A percentile compares a stretch with the other conserved stretches of the same genome.
Conservation (phyloP, 2,888 invertebrate species). For the Gibbula magus region DNA sequence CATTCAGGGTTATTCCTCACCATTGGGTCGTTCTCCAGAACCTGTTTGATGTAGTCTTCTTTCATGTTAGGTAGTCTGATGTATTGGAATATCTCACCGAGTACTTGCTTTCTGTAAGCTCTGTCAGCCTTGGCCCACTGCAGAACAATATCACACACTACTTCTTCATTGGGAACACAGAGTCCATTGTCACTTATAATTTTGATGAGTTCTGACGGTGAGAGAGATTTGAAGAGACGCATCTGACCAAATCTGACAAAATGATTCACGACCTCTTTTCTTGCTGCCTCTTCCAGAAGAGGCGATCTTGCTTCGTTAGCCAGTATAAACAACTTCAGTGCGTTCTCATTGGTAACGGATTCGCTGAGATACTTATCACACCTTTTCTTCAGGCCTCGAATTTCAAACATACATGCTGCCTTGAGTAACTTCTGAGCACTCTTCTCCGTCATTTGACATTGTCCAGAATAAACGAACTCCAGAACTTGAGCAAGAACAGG, state of each 20-base stretch:
- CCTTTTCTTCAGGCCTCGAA: conserved; percentile 85
- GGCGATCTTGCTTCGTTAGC: conserved; percentile 64
- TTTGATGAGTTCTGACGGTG: conserved; percentile 44
- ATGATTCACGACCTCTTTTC: conserved; percentile 28
- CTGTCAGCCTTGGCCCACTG: conserved; percentile 49
- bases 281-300: conserved; percentile 12
- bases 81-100: conserved; percentile 49
- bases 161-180: conserved; percentile 48
- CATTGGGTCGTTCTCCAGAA: conserved; percentile 15
- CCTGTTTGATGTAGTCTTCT: conserved; percentile 20
- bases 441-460: conserved; percentile 83
- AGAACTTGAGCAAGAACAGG: conserved; percentile 86
- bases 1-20: conserved; percentile 26
- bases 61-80: conserved; percentile 43
- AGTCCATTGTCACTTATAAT: conserved; percentile 46
- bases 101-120: conserved; percentile 35
- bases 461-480: conserved; percentile 88
- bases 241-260: conserved; percentile 27
- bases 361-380: conserved; percentile 86
- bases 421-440: conserved; percentile 84
- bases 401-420: conserved; percentile 89
- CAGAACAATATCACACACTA: conserved; percentile 50
- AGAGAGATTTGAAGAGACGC: conserved; percentile 30
- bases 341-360: conserved; percentile 85
- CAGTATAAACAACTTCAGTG: conserved; percentile 88